Percentiles rank a stretch among this genome's conserved stretches.
These are phyloP conservation scores for Drosophila bunnanda DNA, from an alignment of 2,888 invertebrate species.

Conservation along the genomic window DNA sequence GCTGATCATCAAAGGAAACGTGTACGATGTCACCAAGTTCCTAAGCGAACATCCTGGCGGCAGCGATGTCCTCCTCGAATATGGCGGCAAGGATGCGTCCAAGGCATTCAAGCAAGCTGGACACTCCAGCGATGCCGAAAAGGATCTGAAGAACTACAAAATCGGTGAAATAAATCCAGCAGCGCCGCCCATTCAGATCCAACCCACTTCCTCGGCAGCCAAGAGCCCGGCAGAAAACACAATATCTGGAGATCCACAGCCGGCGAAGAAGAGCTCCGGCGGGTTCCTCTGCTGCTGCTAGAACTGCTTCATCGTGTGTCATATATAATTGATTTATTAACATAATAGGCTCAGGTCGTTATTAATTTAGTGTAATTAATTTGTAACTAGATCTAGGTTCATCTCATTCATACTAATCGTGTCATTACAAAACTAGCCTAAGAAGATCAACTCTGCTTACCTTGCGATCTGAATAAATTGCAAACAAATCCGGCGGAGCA, in stretches of 20 bases:
- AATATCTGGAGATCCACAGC: conserved; percentile 4
- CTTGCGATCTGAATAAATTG: conserved; percentile 35
- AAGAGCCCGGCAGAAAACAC: neutral
- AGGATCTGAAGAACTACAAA: conserved; percentile 86
- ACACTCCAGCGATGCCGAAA: conserved; percentile 88
- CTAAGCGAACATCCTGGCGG: conserved; percentile 90
- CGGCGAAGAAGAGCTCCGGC: conserved; percentile 33
- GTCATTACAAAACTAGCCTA: conserved; percentile 31
- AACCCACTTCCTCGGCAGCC: conserved; percentile 12
- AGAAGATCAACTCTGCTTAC: conserved; percentile 48
- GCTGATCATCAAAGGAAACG: conserved; percentile 88
- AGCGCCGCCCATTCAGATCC: conserved; percentile 30
- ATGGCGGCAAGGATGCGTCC: conserved; percentile 89
- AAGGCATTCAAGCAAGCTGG: conserved; percentile 88
- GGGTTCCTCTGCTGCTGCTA: conserved; percentile 44
- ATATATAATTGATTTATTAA: conserved; percentile 48
- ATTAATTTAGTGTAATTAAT: conserved; percentile 32
- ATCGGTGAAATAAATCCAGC: conserved; percentile 87
- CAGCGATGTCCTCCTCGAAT: conserved; percentile 87
- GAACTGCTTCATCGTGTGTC: neutral
- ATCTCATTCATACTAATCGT: conserved; percentile 18
- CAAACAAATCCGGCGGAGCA: conserved; percentile 26
- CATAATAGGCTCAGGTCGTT: conserved; percentile 42
- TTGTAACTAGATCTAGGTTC: conserved; percentile 31
- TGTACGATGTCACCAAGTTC: conserved; percentile 90